Percentiles rank a stretch among this genome's conserved stretches.
These are phyloP conservation scores for Odontothrips loti DNA, from an alignment of 2,888 invertebrate species.

Conservation along the genomic window DNA sequence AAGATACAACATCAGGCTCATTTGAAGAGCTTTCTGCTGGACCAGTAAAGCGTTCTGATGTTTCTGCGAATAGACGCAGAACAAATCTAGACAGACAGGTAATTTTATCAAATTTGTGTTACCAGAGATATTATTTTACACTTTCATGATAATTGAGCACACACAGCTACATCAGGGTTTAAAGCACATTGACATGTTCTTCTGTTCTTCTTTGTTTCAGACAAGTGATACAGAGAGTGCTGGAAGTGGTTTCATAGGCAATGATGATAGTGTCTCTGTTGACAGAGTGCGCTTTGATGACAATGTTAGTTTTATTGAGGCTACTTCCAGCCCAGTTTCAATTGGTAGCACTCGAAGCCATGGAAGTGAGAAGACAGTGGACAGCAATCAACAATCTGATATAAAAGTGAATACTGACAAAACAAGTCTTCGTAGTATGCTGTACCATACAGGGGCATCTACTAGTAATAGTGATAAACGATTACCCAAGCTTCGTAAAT, in stretches of 20 bases:
- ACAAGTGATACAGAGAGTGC: conserved; percentile 43
- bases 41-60: conserved; percentile 1
- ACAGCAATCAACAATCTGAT: background rate
- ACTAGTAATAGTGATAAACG: background rate
- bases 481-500: background rate
- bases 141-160: conserved; percentile 40
- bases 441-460: background rate
- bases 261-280: conserved; percentile 53
- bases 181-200: conserved; percentile 41
- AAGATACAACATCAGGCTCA: conserved; percentile 32
- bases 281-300: conserved; percentile 64
- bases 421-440: background rate
- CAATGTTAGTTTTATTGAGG: conserved; percentile 56
- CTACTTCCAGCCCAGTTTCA: conserved; percentile 13
- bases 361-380: background rate
- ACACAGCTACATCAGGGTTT: conserved; percentile 46
- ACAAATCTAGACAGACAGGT: conserved; percentile 38
- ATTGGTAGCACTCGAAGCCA: background rate
- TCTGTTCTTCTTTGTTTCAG: conserved; percentile 38
- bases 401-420: background rate
- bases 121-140: background rate
- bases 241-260: conserved; percentile 44
- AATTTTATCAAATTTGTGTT: background rate
- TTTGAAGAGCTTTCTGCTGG: conserved; percentile 4
- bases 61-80: background rate